Conservation (phyloP, 2,888 invertebrate species). For the Norana najaformis region DNA sequence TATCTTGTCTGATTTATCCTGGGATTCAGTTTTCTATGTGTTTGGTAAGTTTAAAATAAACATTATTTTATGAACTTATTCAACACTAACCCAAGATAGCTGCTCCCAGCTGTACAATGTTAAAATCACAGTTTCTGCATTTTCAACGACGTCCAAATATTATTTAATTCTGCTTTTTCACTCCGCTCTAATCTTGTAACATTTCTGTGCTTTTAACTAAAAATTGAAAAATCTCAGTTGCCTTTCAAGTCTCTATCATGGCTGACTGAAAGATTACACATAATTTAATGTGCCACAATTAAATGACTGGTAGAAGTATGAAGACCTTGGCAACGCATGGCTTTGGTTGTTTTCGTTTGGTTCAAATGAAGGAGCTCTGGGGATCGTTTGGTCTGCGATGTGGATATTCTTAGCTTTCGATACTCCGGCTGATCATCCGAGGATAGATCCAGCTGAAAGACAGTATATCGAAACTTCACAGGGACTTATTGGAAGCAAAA, state of each 20-base stretch:
- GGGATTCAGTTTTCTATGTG: constrained; percentile 51
- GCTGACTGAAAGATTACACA: background rate
- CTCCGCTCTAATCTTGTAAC: background rate
- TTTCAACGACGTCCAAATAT: background rate
- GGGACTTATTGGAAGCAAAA: constrained; percentile 40
- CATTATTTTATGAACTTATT: background rate
- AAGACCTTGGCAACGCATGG: background rate
- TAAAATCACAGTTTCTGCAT: background rate
- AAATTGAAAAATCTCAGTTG: background rate
- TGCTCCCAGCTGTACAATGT: background rate
- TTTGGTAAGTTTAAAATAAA: constrained; percentile 37
- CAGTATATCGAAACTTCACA: constrained; percentile 56
- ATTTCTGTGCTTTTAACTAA: background rate
- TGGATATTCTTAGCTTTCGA: constrained; percentile 55
- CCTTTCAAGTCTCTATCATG: background rate
- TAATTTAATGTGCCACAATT: background rate
- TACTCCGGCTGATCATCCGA: constrained; percentile 54
- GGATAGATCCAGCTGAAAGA: constrained; percentile 55
- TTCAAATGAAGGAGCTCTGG: constrained; percentile 48
- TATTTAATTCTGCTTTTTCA: background rate
- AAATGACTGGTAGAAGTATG: no score
- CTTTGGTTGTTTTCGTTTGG: background rate
- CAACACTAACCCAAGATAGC: background rate
- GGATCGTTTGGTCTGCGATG: constrained; percentile 54
- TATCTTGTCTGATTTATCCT: constrained; percentile 72